Evolutionary conservation across 2,113 vertebrate genomes (phyloP).

Genomic region (Oncorhynchus nerka): DNA sequence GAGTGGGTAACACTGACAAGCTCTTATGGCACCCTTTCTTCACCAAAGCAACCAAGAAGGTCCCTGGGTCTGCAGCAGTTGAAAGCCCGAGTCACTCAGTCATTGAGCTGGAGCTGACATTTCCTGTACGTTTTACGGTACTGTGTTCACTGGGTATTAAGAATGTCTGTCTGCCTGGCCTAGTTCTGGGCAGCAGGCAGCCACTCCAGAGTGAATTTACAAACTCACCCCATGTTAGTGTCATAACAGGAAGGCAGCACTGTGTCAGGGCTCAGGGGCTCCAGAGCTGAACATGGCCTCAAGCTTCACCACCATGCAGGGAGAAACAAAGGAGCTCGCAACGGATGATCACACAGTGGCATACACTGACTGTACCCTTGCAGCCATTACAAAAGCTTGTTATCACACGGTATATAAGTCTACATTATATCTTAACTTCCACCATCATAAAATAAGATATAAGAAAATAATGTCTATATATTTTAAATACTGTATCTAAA

Average conservation of each 20-base stretch:
- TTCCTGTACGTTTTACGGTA: not conserved
- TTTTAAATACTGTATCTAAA: conserved; percentile 22
- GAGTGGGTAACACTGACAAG: not conserved
- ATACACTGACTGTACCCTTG: not conserved
- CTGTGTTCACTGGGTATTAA: conserved; percentile 37
- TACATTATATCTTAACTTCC: conserved; percentile 4
- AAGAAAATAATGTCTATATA: conserved; percentile 26
- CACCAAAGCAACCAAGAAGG: no score
- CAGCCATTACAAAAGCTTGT: not conserved
- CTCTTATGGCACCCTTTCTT: not conserved
- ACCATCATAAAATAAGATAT: conserved; percentile 27
- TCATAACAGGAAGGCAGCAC: conserved; percentile 11
- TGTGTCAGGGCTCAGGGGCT: not conserved
- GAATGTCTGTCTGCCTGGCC: conserved; percentile 27
- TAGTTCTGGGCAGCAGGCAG: not conserved
- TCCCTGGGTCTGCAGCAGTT: no score
- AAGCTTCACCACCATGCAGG: not conserved
- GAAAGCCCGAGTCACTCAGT: no score
- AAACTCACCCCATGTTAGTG: not conserved
- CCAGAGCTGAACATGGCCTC: not conserved
- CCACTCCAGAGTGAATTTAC: not conserved
- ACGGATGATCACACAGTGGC: no score
- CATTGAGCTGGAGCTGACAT: not conserved
- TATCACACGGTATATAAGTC: not conserved
- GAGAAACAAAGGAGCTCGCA: not conserved